Conservation (phyloP, 2,113 vertebrate genomes). For the Corythornis madagascariensis region DNA sequence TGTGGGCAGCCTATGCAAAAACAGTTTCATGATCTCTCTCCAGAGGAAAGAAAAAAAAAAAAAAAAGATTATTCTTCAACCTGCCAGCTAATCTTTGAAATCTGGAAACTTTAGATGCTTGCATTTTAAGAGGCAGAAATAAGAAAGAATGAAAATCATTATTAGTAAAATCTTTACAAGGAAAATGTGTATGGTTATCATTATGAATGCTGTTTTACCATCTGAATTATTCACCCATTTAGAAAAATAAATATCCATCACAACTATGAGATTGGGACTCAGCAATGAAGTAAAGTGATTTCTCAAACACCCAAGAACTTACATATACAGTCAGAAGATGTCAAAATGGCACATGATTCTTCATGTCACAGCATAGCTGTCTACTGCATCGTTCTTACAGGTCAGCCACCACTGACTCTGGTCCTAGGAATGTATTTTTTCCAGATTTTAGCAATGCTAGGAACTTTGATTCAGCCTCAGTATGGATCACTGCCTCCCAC, state of each 20-base stretch:
- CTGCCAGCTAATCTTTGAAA: slow-evolving; percentile 30
- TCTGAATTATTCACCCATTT: background rate
- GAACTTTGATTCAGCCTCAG: background rate
- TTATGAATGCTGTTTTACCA: background rate
- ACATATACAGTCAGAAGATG: background rate
- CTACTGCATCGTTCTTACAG: background rate
- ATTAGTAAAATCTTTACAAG: slow-evolving; percentile 1
- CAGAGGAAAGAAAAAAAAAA: background rate
- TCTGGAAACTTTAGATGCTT: slow-evolving; percentile 22
- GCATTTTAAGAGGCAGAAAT: slow-evolving; percentile 5
- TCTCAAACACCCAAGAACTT: background rate
- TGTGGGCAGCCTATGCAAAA: background rate
- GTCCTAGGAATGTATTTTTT: background rate
- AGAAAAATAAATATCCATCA: background rate
- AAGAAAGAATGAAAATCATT: slow-evolving; percentile 34
- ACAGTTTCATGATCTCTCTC: background rate
- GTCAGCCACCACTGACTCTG: background rate
- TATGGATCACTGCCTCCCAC: background rate
- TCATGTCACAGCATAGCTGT: background rate
- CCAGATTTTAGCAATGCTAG: background rate
- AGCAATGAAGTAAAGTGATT: background rate
- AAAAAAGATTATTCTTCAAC: background rate
- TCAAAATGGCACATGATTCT: background rate
- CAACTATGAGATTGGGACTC: background rate
- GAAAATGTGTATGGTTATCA: background rate